Base-by-base conservation (phyloP, 2,888 invertebrate species). In the Drosophila ezoana region DNA sequence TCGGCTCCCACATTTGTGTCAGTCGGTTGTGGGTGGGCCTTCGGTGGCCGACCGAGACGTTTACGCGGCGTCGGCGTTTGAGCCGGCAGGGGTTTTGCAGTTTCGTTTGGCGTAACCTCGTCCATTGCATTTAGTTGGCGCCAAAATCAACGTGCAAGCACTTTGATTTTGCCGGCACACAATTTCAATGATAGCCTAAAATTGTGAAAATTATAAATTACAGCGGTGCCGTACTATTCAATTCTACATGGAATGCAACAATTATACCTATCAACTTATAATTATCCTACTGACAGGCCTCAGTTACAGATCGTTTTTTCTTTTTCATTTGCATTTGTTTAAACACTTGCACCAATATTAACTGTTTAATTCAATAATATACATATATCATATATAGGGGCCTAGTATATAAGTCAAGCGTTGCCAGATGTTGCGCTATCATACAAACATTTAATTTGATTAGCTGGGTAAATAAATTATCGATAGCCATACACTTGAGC, bases 111-210 rank as follows among this genome's bases (percentile, higher is more conserved):
- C 2, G 16, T 43, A 33, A 51, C 4, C n/a, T 33, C 45, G 10
- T 66, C 59, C 70, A 73, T 74, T 49, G 45, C 43, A 18, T 38
- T 33, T 3, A 18, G 32, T 35, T 65, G 58, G 44, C 54, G 67
- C 72, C 68, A 59, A 63, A 47, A 37, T 45, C 14, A 63, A 56
- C 28, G 45, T 9, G 40, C n/a, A 32, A n/a, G n/a, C 53, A 53
- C 52, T 40, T 52, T 40, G 32, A 40, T 52, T 49, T 32, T 4
- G n/a, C 18, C 53, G 54, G 20, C n/a, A 44, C 44, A n/a, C 11
- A 44, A 37, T 37, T 14, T 37, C 13, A 53, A 45, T n/a, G 9
- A 14, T 14, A 41, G 33, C 14, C 37, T 54, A 11, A 9, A 28
- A 37, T 53, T n/a, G 8, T n/a, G 2, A 37, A 54, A 28, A 16